These are phyloP conservation scores for Eulemur albifrons DNA, from an alignment of 2,797 vertebrate genomes.

Conservation along the genomic window DNA sequence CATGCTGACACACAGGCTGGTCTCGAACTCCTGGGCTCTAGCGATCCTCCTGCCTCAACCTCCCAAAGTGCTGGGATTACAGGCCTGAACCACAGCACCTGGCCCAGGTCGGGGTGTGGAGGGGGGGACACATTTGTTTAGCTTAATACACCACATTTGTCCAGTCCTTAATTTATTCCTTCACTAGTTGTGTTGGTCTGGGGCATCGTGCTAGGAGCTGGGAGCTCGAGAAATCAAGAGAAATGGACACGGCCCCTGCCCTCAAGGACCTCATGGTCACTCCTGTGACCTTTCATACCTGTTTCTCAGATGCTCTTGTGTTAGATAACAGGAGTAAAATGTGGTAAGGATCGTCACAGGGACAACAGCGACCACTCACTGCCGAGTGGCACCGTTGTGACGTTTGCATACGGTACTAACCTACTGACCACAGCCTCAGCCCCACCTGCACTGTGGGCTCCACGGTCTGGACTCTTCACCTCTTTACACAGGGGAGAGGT, in stretches of 20 bases:
- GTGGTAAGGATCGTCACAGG: not conserved
- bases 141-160: not conserved
- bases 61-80: not conserved
- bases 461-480: not conserved
- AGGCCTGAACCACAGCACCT: not conserved
- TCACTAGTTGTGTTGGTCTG: not conserved
- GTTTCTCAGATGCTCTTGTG: not conserved
- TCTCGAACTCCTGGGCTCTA: not conserved
- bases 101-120: no score
- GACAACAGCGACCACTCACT: not conserved
- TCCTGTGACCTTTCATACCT: not conserved
- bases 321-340: not conserved
- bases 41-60: not conserved
- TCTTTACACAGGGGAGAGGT: not conserved
- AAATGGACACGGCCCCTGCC: not conserved
- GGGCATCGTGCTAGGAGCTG: not conserved
- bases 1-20: not conserved
- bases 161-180: not conserved
- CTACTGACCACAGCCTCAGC: not conserved
- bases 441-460: not conserved
- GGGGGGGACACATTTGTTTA: not conserved
- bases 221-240: not conserved
- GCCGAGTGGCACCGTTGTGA: not conserved
- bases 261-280: not conserved
- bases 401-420: not conserved